Conservation (phyloP, 2,888 invertebrate genomes). For the Andricus curvator region DNA sequence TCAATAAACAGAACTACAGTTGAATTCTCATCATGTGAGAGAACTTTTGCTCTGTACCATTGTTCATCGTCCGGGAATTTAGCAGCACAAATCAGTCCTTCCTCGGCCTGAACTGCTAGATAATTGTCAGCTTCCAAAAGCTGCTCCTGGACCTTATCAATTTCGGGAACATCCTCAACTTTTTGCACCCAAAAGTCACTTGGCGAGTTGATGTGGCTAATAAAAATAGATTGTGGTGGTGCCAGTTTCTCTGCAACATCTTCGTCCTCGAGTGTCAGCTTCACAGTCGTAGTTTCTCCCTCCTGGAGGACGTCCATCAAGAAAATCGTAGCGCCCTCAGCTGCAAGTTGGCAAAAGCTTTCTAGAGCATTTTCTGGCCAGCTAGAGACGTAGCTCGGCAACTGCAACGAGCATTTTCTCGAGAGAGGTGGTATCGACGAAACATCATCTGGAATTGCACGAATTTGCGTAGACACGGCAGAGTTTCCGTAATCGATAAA, state of each 20-base stretch:
- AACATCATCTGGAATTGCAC: conserved; percentile 82
- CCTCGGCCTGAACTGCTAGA: conserved; percentile 79
- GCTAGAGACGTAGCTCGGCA: conserved; percentile 74
- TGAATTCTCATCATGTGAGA: conserved; percentile 81
- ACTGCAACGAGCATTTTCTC: conserved; percentile 82
- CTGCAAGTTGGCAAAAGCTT: conserved; percentile 73
- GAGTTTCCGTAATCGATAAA: conserved; percentile 90
- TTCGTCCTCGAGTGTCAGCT: conserved; percentile 82
- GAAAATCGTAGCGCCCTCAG: conserved; percentile 79
- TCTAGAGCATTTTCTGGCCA: conserved; percentile 76
- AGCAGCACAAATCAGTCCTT: conserved; percentile 85
- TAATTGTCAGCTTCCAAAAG: conserved; percentile 80
- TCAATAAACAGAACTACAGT: conserved; percentile 84
- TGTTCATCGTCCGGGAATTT: conserved; percentile 86
- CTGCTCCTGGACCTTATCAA: conserved; percentile 83
- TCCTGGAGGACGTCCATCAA: conserved; percentile 80
- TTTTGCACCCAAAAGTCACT: conserved; percentile 74
- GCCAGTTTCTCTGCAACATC: conserved; percentile 82
- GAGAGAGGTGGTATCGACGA: conserved; percentile 82
- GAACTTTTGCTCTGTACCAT: conserved; percentile 84
- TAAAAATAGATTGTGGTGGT: conserved; percentile 67
- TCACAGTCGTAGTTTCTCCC: conserved; percentile 83
- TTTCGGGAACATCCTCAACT: conserved; percentile 78
- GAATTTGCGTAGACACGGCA: conserved; percentile 81
- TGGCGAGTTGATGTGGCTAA: conserved; percentile 66